Percentiles rank a stretch among this genome's conserved stretches.
Evolutionary conservation across 1,140 invertebrate genomes (phyloP).

Genomic region (Halesus radiatus): DNA sequence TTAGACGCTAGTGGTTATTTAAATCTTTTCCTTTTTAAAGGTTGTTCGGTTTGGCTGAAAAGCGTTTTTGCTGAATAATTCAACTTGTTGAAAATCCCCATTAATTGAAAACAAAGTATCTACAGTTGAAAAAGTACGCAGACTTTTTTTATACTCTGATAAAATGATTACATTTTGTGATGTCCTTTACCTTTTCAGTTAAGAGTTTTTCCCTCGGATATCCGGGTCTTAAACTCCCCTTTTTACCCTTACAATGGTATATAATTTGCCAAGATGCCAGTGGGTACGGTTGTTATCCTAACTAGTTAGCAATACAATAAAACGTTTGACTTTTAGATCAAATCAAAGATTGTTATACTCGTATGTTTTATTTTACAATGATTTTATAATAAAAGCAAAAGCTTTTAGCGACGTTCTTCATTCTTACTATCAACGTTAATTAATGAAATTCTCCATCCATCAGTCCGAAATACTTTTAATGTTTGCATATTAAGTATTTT

Average conservation of each 20-base stretch:
- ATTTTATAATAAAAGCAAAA: no score
- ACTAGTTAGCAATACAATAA: no score
- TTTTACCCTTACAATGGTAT: neutral
- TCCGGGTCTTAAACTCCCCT: neutral
- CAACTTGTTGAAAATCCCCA: neutral
- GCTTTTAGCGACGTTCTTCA: no score
- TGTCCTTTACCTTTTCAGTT: neutral
- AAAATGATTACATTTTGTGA: conserved; percentile 10
- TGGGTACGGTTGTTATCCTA: no score
- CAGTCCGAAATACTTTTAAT: no score
- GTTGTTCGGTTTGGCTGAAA: neutral
- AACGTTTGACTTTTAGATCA: no score
- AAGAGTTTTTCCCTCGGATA: neutral
- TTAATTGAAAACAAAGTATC: conserved; percentile 10
- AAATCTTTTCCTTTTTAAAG: conserved; percentile 12
- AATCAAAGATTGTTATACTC: no score
- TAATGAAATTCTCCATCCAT: no score
- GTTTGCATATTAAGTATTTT: no score
- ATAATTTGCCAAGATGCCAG: neutral
- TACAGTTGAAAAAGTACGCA: neutral
- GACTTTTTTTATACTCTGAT: neutral
- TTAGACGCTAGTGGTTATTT: neutral
- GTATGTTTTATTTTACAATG: no score
- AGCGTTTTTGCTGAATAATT: conserved; percentile 26
- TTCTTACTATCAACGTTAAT: no score